Base-by-base conservation (phyloP, 2,888 invertebrate genomes). In the Thecophora atra region DNA sequence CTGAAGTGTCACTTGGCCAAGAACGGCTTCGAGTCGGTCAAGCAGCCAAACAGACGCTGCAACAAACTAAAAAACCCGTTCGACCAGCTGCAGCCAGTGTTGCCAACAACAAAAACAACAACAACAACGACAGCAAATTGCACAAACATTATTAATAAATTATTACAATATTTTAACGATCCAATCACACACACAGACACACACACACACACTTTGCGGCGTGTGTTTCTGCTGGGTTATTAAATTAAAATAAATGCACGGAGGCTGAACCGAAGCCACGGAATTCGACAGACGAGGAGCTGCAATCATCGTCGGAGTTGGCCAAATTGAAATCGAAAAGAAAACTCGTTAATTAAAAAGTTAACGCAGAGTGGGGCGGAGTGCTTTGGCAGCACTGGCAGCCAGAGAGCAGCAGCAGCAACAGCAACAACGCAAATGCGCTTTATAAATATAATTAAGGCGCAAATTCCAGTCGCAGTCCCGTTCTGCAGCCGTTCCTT, bases 321-420 rank as follows among this genome's bases (percentile, higher is more conserved):
- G 80, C 81, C 82, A 82, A 82, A 81, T 82, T 82, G 82, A 82
- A 82, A 82, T 81, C 82, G 82, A 82, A 82, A 82, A 80, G 81
- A 82, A 82, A 82, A 82, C 82, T 82, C 82, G 82, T 82, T 82
- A 82, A 82, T 82, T 82, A 82, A 82, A 82, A 82, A 82, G 82
- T 82, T 81, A 82, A 82, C 81, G 80, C 80, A 78, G 8, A 15
- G 77, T 76, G 76, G 76, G 76, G 77, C 74, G 54, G 54, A 24
- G 66, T 54, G 42, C 15, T 37, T 8, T 11, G 28, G 51, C 52
- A 30, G 60, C 17, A 54, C 24, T 54, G 21, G 47, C 28, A 69
- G 28, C 13, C 28, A 24, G 37, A 54, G 26, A 24, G 42, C 52
- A 30, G 28, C 54, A 63, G 21, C 19, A 19, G 24, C 15, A 54